Base-by-base conservation (phyloP, 2,113 vertebrate species). In the Paedocypris sp. region DNA sequence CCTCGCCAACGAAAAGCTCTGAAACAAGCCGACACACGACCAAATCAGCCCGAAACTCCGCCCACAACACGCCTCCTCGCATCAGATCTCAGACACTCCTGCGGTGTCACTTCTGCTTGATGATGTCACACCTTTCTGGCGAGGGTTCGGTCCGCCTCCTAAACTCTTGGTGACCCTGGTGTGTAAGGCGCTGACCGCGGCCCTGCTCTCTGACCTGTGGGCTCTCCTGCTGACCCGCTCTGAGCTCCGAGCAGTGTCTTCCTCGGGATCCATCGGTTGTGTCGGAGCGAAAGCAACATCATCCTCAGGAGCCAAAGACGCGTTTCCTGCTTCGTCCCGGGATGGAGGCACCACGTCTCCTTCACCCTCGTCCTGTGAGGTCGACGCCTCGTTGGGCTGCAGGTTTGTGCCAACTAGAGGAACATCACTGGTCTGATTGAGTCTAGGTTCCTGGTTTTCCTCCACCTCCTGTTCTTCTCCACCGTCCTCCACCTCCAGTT, bases 161-260 rank as follows among this genome's bases (percentile, higher is more conserved):
- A 73, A 31, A 25, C 68, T 75, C 41, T 58, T 69, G 39, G 65
- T 67, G 13, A 43, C 66, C 43, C 70, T 66, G 8, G 16, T 20
- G 28, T 9, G 53, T 42, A 38, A 9, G 2, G 7, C 46, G 41
- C 3, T 35, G 18, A 69, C 3, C n/a, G 58, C 20, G 4, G 66
- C 43, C 11, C 50, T 42, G 1, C 66, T 74, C 13, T 69, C 68
- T 4, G 79, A 79, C 36, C 12, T 49, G 48, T 43, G 58, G 33
- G 66, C 53, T 70, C 74, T 74, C n/a, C 41, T 54, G 28, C 35
- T 64, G 46, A 77, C 57, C 45, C 65, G 66, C 33, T 73, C 66
- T 4, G 20, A 5, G 15, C 6, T 33, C 4, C 8, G 15, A 29
- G 7, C 3, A 13, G 4, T 43, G 19, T 2, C 10, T 23, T 43